Evolutionary conservation across 2,797 vertebrate genomes (phyloP).

Genomic region (Amphiprion clarkii): DNA sequence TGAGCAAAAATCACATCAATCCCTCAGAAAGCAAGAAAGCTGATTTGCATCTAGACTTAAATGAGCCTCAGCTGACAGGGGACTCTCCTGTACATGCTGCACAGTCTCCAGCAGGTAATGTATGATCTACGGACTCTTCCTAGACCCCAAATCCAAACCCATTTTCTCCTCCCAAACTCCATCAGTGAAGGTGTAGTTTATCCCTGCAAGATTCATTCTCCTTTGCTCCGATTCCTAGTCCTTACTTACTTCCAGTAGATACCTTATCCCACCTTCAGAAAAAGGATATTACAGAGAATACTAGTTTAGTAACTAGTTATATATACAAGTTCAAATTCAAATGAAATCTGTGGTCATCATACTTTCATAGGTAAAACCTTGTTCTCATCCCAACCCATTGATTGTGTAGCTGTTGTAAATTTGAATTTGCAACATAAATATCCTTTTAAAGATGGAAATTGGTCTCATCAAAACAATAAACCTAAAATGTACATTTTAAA

Average conservation of each 20-base stretch:
- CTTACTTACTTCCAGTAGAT: slow-evolving; percentile 30
- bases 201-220: slow-evolving; percentile 64
- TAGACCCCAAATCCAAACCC: slow-evolving; percentile 62
- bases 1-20: slow-evolving; percentile 83
- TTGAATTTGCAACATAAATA: slow-evolving; percentile 72
- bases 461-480: slow-evolving; percentile 42
- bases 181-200: slow-evolving; percentile 57
- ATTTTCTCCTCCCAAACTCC: slow-evolving; percentile 54
- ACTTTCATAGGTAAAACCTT: slow-evolving; percentile 31
- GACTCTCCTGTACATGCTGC: slow-evolving; percentile 88
- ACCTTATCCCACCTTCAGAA: slow-evolving; percentile 43
- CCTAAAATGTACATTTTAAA: slow-evolving; percentile 53
- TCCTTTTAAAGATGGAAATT: slow-evolving; percentile 68
- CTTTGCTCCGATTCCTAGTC: slow-evolving; percentile 46
- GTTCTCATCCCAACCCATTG: slow-evolving; percentile 42
- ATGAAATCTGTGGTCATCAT: slow-evolving; percentile 37
- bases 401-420: slow-evolving; percentile 64
- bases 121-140: slow-evolving; percentile 87
- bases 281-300: slow-evolving; percentile 61
- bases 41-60: slow-evolving; percentile 88
- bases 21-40: slow-evolving; percentile 87
- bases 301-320: slow-evolving; percentile 56
- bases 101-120: slow-evolving; percentile 98
- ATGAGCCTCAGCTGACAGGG: slow-evolving; percentile 90
- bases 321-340: slow-evolving; percentile 70